Conservation (phyloP, 35 echinoderm and acorn worm genomes). For the Ptychodera flava region DNA sequence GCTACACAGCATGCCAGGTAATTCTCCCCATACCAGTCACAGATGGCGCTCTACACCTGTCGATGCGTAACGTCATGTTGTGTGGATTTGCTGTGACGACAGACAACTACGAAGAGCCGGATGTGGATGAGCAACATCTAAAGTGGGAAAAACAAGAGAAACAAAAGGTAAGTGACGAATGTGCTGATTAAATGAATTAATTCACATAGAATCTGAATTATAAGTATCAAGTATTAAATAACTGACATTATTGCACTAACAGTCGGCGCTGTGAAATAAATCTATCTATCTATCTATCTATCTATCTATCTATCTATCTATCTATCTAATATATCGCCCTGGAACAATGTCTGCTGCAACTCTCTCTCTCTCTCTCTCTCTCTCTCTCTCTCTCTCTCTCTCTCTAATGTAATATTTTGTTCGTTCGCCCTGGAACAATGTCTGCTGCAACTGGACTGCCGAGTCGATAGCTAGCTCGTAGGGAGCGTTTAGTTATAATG, state of each 20-base stretch:
- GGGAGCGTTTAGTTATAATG: too few species aligned
- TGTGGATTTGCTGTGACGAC: background rate
- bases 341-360: too few species aligned
- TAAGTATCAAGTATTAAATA: background rate
- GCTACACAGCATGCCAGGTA: conserved; percentile 23
- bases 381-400: too few species aligned
- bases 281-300: background rate
- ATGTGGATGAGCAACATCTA: background rate
- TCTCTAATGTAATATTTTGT: too few species aligned
- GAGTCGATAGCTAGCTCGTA: too few species aligned
- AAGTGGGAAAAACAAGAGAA: conserved; percentile 4
- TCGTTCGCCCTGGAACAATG: too few species aligned
- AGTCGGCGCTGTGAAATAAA: background rate
- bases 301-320: conserved; percentile 14
- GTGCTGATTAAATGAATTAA: background rate
- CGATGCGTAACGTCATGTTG: background rate
- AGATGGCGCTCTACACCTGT: conserved; percentile 7
- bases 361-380: too few species aligned
- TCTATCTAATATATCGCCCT: background rate
- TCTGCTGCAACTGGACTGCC: too few species aligned
- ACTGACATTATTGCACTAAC: too few species aligned
- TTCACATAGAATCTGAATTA: background rate
- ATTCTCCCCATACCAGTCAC: conserved; percentile 23
- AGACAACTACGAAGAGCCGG: background rate
- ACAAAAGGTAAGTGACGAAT: background rate